Percentiles rank a stretch among this genome's conserved stretches.
phyloP scores from a whole-genome alignment of 2,113 vertebrate genomes.

The Calidris pugnax region DNA sequence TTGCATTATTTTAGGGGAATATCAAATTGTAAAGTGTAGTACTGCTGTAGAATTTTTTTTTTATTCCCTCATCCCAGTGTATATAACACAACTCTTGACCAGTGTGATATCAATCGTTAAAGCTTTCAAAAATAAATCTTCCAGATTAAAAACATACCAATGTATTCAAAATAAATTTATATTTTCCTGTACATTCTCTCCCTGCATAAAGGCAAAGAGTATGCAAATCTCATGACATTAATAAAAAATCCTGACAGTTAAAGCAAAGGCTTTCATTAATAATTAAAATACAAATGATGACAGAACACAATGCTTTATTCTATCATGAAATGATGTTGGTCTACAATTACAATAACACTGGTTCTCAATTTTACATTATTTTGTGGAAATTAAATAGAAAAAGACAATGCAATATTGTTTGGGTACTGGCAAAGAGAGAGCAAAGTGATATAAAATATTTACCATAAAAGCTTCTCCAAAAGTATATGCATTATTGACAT shows the following conservation, averaged over 20 bases:
- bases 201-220: not conserved
- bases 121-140: constrained; percentile 24
- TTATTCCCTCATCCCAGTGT: not conserved
- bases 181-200: not conserved
- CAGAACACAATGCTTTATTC: constrained; percentile 53
- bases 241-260: constrained; percentile 68
- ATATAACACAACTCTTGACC: not conserved
- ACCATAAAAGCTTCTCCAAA: not conserved
- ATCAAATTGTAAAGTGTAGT: not conserved
- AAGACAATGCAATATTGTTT: not conserved
- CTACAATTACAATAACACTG: constrained; percentile 11
- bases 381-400: constrained; percentile 38
- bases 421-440: not conserved
- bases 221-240: constrained; percentile 47
- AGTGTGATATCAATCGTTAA: not conserved
- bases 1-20: not conserved
- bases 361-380: constrained; percentile 42
- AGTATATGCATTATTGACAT: not conserved
- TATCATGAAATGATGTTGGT: constrained; percentile 40
- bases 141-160: not conserved
- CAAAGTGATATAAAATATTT: constrained; percentile 18
- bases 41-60: not conserved
- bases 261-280: constrained; percentile 61
- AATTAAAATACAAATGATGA: constrained; percentile 70
- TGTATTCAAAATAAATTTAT: not conserved